Evolutionary conservation across 2,113 vertebrate genomes (phyloP).

Genomic region (Phalacrocorax aristotelis): DNA sequence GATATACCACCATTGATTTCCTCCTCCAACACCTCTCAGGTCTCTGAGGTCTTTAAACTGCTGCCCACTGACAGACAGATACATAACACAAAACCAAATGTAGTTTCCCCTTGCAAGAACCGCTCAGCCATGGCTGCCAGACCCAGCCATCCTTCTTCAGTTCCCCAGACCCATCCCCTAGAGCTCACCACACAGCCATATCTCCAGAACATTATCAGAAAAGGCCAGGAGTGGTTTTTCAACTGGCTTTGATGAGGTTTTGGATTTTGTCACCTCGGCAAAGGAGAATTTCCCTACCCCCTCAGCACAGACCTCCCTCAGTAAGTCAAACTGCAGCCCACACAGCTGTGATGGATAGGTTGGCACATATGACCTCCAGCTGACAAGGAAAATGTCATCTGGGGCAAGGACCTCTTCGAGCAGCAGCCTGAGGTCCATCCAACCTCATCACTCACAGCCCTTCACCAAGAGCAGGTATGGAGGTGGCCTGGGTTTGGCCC

Average conservation of each 20-base stretch:
- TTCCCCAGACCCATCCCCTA: background rate
- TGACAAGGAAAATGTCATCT: background rate
- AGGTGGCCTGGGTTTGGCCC: background rate
- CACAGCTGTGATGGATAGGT: background rate
- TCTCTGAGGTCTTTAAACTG: background rate
- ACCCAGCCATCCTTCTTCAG: background rate
- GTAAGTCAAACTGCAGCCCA: background rate
- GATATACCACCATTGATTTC: background rate
- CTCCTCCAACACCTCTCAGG: background rate
- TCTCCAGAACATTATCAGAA: background rate
- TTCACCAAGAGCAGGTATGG: background rate
- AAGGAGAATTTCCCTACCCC: background rate
- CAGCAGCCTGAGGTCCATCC: background rate
- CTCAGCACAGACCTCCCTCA: background rate
- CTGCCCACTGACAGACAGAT: background rate
- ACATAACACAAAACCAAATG: fast-evolving
- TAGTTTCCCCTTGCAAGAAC: background rate
- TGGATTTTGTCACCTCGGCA: background rate
- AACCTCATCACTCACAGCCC: background rate
- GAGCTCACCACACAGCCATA: background rate
- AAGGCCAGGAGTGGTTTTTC: background rate
- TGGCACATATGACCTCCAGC: background rate
- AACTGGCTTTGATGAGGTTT: background rate
- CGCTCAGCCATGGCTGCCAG: background rate
- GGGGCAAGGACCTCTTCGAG: background rate